These are phyloP conservation scores for Actinia tenebrosa DNA, from an alignment of 64 coral and sea anemone genomes.

Conservation along the genomic window DNA sequence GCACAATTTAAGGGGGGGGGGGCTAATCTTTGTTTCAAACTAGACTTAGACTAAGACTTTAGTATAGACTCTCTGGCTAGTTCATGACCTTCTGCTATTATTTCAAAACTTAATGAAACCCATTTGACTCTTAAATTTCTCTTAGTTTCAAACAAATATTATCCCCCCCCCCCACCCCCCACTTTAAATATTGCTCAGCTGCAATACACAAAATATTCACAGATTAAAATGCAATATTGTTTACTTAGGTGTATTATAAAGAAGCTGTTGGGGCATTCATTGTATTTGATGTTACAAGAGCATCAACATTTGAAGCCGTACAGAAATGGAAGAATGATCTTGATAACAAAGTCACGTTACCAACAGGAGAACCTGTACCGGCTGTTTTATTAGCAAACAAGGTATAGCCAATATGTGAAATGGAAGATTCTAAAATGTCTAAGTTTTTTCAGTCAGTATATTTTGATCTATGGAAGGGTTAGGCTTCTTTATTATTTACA, in stretches of 20 bases:
- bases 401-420: constrained; percentile 26
- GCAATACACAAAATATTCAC: no score
- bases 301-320: constrained; percentile 92
- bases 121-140: no score
- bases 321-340: constrained; percentile 99
- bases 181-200: no score
- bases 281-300: constrained; percentile 96
- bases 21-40: no score
- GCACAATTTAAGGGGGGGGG: no score
- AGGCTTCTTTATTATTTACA: constrained; percentile 8
- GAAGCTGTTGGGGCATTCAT: constrained; percentile 96
- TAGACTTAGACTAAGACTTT: no score
- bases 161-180: no score
- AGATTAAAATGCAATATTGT: not conserved
- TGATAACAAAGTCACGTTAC: constrained; percentile 81
- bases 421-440: not conserved
- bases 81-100: no score
- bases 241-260: constrained; percentile 82
- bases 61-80: no score
- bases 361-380: constrained; percentile 75
- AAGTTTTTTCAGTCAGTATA: no score
- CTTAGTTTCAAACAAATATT: no score
- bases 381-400: constrained; percentile 94
- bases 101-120: no score
- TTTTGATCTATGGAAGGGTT: not conserved